Evolutionary conservation across 2,113 vertebrate genomes (phyloP).

Genomic region (Boulengeromyrus knoepffleri): DNA sequence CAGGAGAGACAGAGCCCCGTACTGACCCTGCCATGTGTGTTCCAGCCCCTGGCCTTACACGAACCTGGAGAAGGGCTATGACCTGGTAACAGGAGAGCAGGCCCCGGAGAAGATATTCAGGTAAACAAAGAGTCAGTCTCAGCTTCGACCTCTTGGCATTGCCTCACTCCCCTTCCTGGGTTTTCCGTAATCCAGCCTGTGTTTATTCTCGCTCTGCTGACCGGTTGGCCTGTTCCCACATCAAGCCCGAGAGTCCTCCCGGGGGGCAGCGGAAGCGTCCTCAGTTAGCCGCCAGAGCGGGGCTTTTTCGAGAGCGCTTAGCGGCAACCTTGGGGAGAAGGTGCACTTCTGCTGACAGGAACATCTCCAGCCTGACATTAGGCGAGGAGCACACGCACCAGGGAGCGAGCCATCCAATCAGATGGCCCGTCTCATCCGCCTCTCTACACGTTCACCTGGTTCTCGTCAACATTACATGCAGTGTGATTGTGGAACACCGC

Average conservation of each 20-base stretch:
- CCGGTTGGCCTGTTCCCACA: not conserved
- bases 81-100: conserved; percentile 92
- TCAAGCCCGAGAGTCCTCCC: not conserved
- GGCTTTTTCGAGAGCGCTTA: conserved; percentile 43
- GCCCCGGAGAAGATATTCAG: conserved; percentile 96
- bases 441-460: not conserved
- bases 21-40: conserved; percentile 8
- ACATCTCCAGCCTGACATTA: conserved; percentile 40
- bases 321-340: conserved; percentile 36
- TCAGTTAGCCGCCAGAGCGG: conserved; percentile 21
- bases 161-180: not conserved
- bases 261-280: conserved; percentile 8
- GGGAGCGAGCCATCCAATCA: not conserved
- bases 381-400: not conserved
- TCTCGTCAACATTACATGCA: not conserved
- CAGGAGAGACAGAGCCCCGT: not conserved
- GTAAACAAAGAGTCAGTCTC: conserved; percentile 54
- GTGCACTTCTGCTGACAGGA: conserved; percentile 32
- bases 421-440: not conserved
- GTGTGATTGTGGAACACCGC: not conserved
- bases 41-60: conserved; percentile 93
- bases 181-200: too few species aligned
- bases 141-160: not conserved
- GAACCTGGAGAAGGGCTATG: conserved; percentile 88
- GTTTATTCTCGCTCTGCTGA: not conserved